Conservation (phyloP, 2,888 invertebrate species). For the Calameuta pallipes region DNA sequence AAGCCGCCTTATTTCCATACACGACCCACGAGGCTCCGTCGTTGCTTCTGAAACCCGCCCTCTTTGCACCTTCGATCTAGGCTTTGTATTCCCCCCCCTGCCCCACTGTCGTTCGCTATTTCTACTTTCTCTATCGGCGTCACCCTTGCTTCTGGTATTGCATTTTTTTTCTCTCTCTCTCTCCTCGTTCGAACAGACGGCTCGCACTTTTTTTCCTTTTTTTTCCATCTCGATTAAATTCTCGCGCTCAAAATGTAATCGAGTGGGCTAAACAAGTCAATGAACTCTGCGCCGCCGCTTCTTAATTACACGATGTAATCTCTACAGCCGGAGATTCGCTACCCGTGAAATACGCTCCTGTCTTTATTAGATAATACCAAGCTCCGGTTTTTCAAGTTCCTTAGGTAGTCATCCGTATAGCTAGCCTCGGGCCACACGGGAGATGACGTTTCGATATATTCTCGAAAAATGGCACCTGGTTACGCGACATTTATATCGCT, state of each 20-base stretch:
- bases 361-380: not conserved
- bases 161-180: not conserved
- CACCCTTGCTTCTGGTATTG: not conserved
- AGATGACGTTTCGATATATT: not conserved
- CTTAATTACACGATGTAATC: conserved; percentile 63
- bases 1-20: conserved; percentile 37
- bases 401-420: not conserved
- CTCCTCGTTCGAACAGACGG: not conserved
- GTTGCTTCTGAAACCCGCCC: conserved; percentile 8
- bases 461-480: not conserved
- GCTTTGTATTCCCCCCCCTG: not conserved
- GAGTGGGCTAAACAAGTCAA: conserved; percentile 45
- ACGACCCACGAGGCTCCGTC: conserved; percentile 33
- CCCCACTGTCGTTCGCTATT: not conserved
- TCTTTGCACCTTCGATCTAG: conserved; percentile 3
- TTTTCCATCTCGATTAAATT: not conserved
- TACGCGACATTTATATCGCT: not conserved
- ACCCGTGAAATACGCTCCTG: not conserved
- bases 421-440: not conserved
- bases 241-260: not conserved
- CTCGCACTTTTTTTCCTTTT: not conserved
- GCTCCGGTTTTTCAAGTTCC: conserved; percentile 19
- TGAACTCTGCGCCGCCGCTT: conserved; percentile 48
- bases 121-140: not conserved
- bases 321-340: conserved; percentile 23